Conservation (phyloP, 2,797 vertebrate species). For the Chelidonichthys spinosus region DNA sequence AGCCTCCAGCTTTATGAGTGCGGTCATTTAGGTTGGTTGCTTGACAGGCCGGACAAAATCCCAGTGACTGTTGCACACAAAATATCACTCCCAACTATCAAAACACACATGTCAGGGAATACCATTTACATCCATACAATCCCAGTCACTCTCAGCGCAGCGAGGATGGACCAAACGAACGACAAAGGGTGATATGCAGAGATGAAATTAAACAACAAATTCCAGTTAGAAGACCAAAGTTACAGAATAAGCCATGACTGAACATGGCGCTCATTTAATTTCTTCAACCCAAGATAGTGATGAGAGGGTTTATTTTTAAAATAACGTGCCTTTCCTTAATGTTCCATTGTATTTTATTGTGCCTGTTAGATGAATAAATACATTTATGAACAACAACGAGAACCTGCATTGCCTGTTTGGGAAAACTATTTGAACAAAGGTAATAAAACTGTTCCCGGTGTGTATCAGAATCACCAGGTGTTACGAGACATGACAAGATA, state of each 20-base stretch:
- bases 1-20: constrained; percentile 33
- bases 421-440: neutral
- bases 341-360: neutral
- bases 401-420: neutral
- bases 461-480: neutral
- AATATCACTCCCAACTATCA: constrained; percentile 56
- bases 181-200: neutral
- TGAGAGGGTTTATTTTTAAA: neutral
- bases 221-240: neutral
- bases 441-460: neutral
- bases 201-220: constrained; percentile 13
- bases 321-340: neutral
- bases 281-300: neutral
- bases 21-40: constrained; percentile 33
- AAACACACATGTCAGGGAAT: constrained; percentile 53
- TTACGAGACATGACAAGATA: neutral
- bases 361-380: neutral
- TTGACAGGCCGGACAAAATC: constrained; percentile 60
- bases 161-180: constrained; percentile 18
- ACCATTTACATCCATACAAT: constrained; percentile 30
- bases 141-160: constrained; percentile 10
- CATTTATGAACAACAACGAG: neutral
- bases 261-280: constrained; percentile 3
- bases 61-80: constrained; percentile 51
- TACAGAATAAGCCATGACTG: neutral